Conservation (phyloP, 2,888 invertebrate species). For the Lamellibrachia satsuma region DNA sequence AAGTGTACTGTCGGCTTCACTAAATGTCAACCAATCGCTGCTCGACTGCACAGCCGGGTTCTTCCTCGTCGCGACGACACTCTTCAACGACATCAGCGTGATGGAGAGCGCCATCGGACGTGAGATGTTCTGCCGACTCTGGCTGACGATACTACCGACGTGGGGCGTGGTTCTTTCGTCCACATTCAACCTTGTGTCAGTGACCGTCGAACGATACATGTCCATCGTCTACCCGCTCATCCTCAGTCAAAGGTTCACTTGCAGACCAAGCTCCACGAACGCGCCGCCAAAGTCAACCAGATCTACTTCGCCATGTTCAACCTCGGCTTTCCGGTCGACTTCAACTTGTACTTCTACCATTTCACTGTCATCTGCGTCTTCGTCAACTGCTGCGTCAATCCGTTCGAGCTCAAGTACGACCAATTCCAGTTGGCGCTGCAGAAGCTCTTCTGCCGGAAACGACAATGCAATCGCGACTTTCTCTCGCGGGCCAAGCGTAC, state of each 20-base stretch:
- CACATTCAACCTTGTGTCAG: constrained; percentile 35
- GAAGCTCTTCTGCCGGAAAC: constrained; percentile 30
- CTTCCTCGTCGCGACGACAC: constrained; percentile 30
- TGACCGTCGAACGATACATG: constrained; percentile 38
- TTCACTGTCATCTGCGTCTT: constrained; percentile 30
- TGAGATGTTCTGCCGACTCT: constrained; percentile 34
- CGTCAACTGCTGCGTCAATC: constrained; percentile 38
- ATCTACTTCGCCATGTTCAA: constrained; percentile 24
- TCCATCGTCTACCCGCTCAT: constrained; percentile 35
- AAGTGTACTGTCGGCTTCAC: too few relatives aligned
- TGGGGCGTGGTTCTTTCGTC: constrained; percentile 35
- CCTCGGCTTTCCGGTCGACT: constrained; percentile 20
- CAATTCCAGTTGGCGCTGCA: constrained; percentile 37
- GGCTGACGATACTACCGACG: constrained; percentile 28
- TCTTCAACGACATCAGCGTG: constrained; percentile 20
- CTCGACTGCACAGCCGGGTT: constrained; percentile 37
- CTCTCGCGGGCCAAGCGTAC: neutral
- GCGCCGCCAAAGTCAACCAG: constrained; percentile 31
- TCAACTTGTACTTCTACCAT: constrained; percentile 13
- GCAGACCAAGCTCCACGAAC: neutral
- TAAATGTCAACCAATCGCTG: constrained; percentile 32
- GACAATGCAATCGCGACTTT: neutral
- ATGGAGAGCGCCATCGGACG: neutral
- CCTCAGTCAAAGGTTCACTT: constrained; percentile 31
- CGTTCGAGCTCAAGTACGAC: constrained; percentile 36